Evolutionary conservation across 2,113 vertebrate species (phyloP).

Genomic region (Clinocottus analis): DNA sequence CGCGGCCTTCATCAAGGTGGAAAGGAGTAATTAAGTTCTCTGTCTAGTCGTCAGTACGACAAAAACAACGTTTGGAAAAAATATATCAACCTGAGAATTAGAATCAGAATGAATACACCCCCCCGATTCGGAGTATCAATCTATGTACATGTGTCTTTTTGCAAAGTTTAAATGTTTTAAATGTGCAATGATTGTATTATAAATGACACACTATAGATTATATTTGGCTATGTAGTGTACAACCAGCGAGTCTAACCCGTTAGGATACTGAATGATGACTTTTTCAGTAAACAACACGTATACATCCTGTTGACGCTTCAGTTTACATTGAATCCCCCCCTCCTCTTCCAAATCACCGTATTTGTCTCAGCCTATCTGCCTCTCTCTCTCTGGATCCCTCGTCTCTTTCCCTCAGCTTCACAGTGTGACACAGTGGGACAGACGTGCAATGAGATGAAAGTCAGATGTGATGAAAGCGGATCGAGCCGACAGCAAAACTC

Average conservation of each 20-base stretch:
- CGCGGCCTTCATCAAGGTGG: too few relatives aligned
- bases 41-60: too few relatives aligned
- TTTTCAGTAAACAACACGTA: background rate
- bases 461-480: constrained; percentile 69
- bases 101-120: too few relatives aligned
- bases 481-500: constrained; percentile 63
- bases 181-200: too few relatives aligned
- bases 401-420: constrained; percentile 61
- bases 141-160: background rate
- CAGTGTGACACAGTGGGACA: constrained; percentile 54
- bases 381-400: constrained; percentile 3
- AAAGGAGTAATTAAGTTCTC: too few relatives aligned
- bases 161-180: background rate
- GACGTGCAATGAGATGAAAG: constrained; percentile 59
- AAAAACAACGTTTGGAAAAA: too few relatives aligned
- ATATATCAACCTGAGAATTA: too few relatives aligned
- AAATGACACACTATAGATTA: background rate
- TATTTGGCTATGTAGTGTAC: background rate
- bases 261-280: background rate
- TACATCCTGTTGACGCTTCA: constrained; percentile 13
- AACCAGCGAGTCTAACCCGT: background rate
- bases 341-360: constrained; percentile 16
- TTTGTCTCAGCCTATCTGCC: constrained; percentile 51
- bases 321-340: constrained; percentile 11
- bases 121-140: too few relatives aligned